These are phyloP conservation scores for Malthinus seriepunctatus DNA, from an alignment of 2,888 invertebrate species.

Conservation along the genomic window DNA sequence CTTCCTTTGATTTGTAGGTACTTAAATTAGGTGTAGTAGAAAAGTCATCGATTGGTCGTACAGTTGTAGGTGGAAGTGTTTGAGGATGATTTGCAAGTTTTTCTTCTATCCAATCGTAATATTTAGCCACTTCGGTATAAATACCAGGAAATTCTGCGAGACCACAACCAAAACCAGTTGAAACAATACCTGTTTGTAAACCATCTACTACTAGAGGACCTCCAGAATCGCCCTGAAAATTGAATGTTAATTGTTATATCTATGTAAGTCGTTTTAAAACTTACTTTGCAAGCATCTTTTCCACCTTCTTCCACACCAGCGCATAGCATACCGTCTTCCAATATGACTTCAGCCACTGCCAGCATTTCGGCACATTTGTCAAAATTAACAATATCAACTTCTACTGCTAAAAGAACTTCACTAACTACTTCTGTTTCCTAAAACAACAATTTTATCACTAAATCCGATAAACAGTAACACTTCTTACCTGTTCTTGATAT, in stretches of 20 bases:
- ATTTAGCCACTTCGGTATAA: slow-evolving; percentile 38
- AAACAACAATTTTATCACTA: slow-evolving; percentile 5
- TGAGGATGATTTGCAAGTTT: not conserved
- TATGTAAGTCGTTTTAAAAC: no score
- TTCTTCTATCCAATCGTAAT: slow-evolving; percentile 35
- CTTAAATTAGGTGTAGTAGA: no score
- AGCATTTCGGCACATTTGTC: slow-evolving; percentile 24
- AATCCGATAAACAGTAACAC: not conserved
- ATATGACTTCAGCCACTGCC: not conserved
- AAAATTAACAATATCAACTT: slow-evolving; percentile 33
- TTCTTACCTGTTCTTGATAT: slow-evolving; percentile 32
- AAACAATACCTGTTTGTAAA: slow-evolving; percentile 38
- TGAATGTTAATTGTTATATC: not conserved
- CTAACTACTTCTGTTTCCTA: slow-evolving; percentile 32
- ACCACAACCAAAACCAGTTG: slow-evolving; percentile 40
- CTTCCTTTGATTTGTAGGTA: no score
- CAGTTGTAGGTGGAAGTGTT: not conserved
- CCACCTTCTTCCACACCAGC: slow-evolving; percentile 30
- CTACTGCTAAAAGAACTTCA: slow-evolving; percentile 33
- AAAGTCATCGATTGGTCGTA: not conserved
- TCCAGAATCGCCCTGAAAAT: slow-evolving; percentile 41
- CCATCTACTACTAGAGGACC: slow-evolving; percentile 40
- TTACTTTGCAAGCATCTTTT: slow-evolving; percentile 34
- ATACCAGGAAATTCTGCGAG: slow-evolving; percentile 38
- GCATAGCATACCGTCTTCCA: slow-evolving; percentile 30